Base-by-base conservation (phyloP, 2,797 vertebrate species). In the Crenichthys baileyi region DNA sequence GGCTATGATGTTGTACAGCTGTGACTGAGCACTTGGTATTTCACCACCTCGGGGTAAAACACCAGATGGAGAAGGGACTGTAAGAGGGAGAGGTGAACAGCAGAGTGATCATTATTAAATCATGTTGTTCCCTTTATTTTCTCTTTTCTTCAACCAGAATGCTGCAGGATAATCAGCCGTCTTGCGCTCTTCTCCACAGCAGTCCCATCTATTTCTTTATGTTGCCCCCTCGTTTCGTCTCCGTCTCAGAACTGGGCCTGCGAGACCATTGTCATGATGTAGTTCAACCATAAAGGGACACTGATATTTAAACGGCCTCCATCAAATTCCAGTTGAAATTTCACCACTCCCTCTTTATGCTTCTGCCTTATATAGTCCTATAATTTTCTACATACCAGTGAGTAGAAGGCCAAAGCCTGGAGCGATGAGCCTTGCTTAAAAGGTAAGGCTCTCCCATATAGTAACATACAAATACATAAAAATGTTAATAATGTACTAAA, bases 61-160 rank as follows among this genome's bases (percentile, higher is more conserved):
- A 85, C 70, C 84, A 87, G 89, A 90, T 87, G 88, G 85, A 88
- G 73, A 75, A 53, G 5, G 55, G 67, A 79, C 76, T 81, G 63
- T n/a, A 7, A 74, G 79, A 83, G 76, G 79, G 70, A 61, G 36
- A 39, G 22, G 36, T 22, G 63, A 73, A 83, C 72, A 88, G 72
- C 73, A 76, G 76, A 79, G 61, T 81, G 39, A 81, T 89, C 81
- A 81, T 88, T 85, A 87, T 83, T 82, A 85, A 90, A 91, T 85
- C 86, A 88, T 73, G 36, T 72, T 84, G 76, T 87, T 86, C 81
- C 53, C 1, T 22, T 53, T n/a, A 13, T 29, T 65, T 78, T 80
- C 44, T n/a, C 68, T 83, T 56, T 60, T 77, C 81, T 71, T 80
- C 72, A 81, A 82, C 85, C 88, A 82, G 56, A 85, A 68, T 56